Conservation (phyloP, 2,113 vertebrate genomes). For the Paratilapia polleni region DNA sequence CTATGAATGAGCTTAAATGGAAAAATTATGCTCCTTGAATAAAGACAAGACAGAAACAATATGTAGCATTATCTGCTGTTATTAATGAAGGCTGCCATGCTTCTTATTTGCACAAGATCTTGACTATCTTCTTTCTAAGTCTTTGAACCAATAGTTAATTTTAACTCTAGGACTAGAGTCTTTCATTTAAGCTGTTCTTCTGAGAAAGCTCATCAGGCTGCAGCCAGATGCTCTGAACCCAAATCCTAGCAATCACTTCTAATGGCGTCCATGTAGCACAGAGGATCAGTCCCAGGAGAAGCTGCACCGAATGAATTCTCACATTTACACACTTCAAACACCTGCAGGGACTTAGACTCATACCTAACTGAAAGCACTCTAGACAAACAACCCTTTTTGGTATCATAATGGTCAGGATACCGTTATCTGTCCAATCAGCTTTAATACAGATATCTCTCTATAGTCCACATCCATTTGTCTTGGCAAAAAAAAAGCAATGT, state of each 20-base stretch:
- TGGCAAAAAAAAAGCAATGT: neutral
- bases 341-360: neutral
- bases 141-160: slow-evolving; percentile 21
- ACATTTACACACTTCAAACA: slow-evolving; percentile 27
- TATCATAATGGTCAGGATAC: slow-evolving; percentile 32
- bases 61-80: neutral
- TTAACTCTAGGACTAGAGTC: slow-evolving; percentile 8
- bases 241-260: slow-evolving; percentile 54
- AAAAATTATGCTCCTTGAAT: neutral
- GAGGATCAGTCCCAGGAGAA: slow-evolving; percentile 27
- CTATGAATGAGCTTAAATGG: neutral
- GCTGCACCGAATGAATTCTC: neutral
- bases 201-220: slow-evolving; percentile 34
- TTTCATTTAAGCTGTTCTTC: slow-evolving; percentile 22
- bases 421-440: slow-evolving; percentile 26
- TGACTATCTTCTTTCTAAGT: neutral
- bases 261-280: slow-evolving; percentile 36
- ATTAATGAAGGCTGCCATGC: neutral
- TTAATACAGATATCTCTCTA: slow-evolving; percentile 15
- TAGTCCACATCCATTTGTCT: slow-evolving; percentile 21
- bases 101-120: neutral
- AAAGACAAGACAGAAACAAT: neutral
- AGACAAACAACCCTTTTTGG: slow-evolving; percentile 19
- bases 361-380: neutral
- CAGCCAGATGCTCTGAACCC: slow-evolving; percentile 52